Evolutionary conservation across 2,113 vertebrate species (phyloP).

Genomic region (Willisornis vidua): DNA sequence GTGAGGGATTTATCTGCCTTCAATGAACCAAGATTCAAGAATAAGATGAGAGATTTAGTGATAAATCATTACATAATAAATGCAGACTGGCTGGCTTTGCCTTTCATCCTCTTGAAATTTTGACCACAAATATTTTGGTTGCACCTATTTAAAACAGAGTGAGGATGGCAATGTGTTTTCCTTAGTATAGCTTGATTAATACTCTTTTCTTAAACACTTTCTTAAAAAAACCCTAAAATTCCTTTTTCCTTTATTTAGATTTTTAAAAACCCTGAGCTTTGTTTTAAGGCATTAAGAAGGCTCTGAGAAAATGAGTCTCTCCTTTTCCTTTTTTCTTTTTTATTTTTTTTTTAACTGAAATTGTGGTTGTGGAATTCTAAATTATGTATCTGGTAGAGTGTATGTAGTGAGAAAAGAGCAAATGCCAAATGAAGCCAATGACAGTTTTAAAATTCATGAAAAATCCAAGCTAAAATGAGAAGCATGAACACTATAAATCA

Average conservation of each 20-base stretch:
- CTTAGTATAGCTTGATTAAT: not conserved
- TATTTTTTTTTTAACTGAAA: not conserved
- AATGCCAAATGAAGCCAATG: constrained; percentile 68
- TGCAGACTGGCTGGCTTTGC: not conserved
- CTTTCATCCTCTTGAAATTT: not conserved
- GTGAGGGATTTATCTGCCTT: not conserved
- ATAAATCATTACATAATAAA: not conserved
- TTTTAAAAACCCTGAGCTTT: not conserved
- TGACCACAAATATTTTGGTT: not conserved
- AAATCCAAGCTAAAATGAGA: constrained; percentile 68
- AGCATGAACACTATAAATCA: constrained; percentile 68
- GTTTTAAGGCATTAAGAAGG: not conserved
- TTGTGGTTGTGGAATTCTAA: constrained; percentile 56
- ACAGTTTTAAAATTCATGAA: constrained; percentile 68
- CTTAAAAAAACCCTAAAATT: not conserved
- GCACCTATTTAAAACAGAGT: not conserved
- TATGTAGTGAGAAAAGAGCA: constrained; percentile 64
- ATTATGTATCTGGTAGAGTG: constrained; percentile 61
- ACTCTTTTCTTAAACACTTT: not conserved
- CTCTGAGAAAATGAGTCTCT: not conserved
- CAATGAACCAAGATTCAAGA: not conserved
- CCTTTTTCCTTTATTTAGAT: not conserved
- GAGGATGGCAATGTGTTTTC: not conserved
- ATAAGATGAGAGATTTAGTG: not conserved
- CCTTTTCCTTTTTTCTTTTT: not conserved